A percentile compares a stretch with the other conserved stretches of the same genome.
phyloP scores from a whole-genome alignment of 2,797 vertebrate species.

The Chelonia mydas region DNA sequence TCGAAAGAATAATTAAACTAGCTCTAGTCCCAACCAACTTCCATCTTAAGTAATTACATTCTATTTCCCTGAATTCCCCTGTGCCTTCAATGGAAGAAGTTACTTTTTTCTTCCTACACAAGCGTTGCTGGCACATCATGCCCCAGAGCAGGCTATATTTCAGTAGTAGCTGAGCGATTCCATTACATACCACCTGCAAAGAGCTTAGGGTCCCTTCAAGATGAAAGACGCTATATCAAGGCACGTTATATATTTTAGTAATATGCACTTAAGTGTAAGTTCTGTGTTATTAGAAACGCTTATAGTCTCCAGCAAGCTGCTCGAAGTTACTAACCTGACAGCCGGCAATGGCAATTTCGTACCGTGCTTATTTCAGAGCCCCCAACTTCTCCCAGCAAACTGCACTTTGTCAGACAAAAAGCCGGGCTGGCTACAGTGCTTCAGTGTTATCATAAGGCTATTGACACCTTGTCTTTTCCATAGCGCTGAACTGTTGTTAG shows the following conservation, averaged over 20 bases:
- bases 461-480: conserved; percentile 39
- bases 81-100: background rate
- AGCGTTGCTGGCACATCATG: conserved; percentile 41
- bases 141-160: conserved; percentile 32
- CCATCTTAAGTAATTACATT: conserved; percentile 44
- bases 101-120: conserved; percentile 25
- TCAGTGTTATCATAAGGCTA: conserved; percentile 60
- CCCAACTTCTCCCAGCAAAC: conserved; percentile 61
- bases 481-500: conserved; percentile 58
- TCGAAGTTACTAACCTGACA: conserved; percentile 64
- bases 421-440: conserved; percentile 33
- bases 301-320: conserved; percentile 49
- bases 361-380: conserved; percentile 42
- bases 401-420: conserved; percentile 63
- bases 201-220: conserved; percentile 37
- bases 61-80: background rate
- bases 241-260: conserved; percentile 54
- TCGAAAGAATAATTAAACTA: background rate
- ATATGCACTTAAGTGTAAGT: conserved; percentile 61
- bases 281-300: conserved; percentile 43
- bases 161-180: conserved; percentile 41
- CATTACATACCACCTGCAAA: conserved; percentile 44
- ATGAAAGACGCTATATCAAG: conserved; percentile 45
- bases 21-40: background rate
- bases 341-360: conserved; percentile 36